Conservation (phyloP, 2,888 invertebrate genomes). For the Heteromurus nitidus region DNA sequence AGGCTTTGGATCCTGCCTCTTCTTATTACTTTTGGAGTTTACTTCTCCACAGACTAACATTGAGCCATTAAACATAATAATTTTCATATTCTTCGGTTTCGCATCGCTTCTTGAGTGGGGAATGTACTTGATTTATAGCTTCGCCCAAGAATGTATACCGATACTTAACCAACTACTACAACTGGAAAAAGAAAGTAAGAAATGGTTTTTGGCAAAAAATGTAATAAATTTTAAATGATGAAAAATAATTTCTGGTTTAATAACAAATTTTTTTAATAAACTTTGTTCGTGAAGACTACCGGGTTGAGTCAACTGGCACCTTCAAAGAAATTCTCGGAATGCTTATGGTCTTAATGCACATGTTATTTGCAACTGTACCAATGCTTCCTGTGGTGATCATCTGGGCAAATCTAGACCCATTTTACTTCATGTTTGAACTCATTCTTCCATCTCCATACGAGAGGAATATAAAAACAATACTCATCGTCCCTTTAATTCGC, state of each 20-base stretch:
- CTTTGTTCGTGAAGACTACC: background rate
- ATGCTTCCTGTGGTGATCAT: background rate
- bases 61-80: background rate
- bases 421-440: conserved; percentile 21
- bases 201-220: too few species aligned
- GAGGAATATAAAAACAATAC: background rate
- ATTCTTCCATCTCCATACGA: background rate
- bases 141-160: background rate
- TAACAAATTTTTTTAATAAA: background rate
- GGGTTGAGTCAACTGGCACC: background rate
- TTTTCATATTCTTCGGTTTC: background rate
- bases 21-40: background rate
- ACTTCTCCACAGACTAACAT: background rate
- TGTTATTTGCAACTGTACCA: background rate
- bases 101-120: background rate
- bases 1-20: conserved; percentile 16
- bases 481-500: background rate
- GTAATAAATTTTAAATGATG: too few species aligned
- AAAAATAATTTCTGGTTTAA: too few species aligned
- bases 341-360: background rate
- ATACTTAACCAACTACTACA: background rate
- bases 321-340: background rate
- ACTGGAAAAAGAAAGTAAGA: conserved; percentile 12
- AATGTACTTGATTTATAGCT: background rate
- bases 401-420: conserved; percentile 21